phyloP scores from a whole-genome alignment of 2,113 vertebrate species.

The Grammomys surdaster region DNA sequence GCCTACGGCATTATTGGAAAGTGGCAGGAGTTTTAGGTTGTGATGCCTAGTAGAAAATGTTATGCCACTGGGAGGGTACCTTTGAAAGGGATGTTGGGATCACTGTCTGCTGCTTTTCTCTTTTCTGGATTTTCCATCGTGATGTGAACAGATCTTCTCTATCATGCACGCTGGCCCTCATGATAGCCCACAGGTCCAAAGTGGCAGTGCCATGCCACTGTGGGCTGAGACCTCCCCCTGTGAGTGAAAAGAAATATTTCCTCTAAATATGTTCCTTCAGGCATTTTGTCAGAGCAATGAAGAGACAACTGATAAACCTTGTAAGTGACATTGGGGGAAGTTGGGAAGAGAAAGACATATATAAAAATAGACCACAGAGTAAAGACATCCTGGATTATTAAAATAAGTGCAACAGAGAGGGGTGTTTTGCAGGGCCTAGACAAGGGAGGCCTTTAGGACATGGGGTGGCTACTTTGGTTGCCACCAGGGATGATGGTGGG shows the following conservation, averaged over 20 bases:
- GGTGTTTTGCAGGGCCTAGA: not conserved
- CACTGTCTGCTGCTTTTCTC: not conserved
- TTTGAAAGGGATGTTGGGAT: not conserved
- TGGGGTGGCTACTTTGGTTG: not conserved
- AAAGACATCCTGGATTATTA: not conserved
- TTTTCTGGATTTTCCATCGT: not conserved
- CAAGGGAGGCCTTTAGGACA: not conserved
- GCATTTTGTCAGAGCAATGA: not conserved
- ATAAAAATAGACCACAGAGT: not conserved
- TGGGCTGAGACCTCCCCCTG: not conserved
- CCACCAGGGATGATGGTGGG: not conserved
- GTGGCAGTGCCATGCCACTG: not conserved
- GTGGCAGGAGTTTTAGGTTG: not conserved
- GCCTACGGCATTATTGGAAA: not conserved
- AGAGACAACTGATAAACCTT: not conserved
- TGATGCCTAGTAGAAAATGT: not conserved
- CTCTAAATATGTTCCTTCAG: not conserved
- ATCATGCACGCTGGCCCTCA: accelerated
- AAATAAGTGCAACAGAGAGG: not conserved
- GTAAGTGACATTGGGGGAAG: not conserved
- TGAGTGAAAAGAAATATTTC: not conserved
- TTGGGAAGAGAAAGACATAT: not conserved
- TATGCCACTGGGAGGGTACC: not conserved
- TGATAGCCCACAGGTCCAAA: not conserved
- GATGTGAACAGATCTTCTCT: not conserved